Conservation (phyloP, 2,888 invertebrate species). For the Mythimna ferrago region DNA sequence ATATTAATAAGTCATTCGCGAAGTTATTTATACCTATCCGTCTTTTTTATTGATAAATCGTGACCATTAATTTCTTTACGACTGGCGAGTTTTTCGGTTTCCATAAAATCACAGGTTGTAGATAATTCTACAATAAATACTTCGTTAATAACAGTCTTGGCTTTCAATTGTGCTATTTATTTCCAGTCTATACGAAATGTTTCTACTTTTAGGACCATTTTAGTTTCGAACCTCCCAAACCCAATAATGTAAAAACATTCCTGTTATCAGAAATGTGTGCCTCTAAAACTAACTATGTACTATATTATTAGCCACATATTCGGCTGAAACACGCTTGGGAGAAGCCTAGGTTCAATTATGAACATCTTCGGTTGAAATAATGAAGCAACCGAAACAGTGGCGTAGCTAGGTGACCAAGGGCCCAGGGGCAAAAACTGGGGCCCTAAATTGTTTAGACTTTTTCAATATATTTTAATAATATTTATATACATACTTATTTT, state of each 20-base stretch:
- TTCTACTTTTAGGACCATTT: neutral
- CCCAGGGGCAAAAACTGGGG: too few species aligned
- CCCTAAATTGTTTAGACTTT: too few species aligned
- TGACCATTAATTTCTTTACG: conserved; percentile 25
- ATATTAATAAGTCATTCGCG: conserved; percentile 29
- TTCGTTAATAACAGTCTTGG: neutral
- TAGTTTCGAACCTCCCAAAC: neutral
- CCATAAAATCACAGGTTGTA: neutral
- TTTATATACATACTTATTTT: too few species aligned
- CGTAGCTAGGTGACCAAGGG: too few species aligned
- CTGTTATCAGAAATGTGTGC: neutral
- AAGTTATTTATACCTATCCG: conserved; percentile 20
- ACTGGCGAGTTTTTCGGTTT: conserved; percentile 10
- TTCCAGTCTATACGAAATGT: neutral
- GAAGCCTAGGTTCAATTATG: neutral
- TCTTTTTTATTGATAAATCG: conserved; percentile 41
- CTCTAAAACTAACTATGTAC: neutral
- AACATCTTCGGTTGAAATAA: neutral
- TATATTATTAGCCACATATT: neutral
- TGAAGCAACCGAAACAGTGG: too few species aligned
- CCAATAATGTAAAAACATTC: too few species aligned
- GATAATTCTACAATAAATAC: neutral
- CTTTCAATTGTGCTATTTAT: neutral
- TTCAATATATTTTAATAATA: too few species aligned
- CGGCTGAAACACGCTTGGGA: neutral